Evolutionary conservation across 2,888 invertebrate species (phyloP).

Genomic region (Monoplex corrugatus): DNA sequence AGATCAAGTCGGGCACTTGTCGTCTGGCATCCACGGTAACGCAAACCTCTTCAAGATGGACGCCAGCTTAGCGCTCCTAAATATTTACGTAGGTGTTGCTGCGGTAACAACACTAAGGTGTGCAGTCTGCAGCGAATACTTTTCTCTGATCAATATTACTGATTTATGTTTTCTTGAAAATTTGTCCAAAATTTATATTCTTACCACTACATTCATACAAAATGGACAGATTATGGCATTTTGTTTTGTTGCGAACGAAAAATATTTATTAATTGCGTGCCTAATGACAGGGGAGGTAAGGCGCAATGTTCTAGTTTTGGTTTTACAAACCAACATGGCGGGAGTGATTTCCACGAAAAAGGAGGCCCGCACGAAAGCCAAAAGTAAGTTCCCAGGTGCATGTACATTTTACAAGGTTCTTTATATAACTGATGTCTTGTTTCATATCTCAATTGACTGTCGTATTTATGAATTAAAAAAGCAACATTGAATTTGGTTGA

Average conservation of each 20-base stretch:
- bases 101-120: constrained; percentile 57
- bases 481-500: no score
- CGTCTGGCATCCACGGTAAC: constrained; percentile 38
- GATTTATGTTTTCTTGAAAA: background rate
- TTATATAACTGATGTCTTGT: no score
- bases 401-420: no score
- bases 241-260: background rate
- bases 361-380: no score
- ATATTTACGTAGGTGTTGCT: constrained; percentile 58
- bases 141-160: background rate
- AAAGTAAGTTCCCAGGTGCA: no score
- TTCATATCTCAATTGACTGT: no score
- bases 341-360: background rate
- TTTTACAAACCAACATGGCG: constrained; percentile 11
- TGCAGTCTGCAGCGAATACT: constrained; percentile 40
- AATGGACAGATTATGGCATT: background rate
- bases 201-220: background rate
- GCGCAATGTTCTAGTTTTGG: background rate
- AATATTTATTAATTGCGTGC: background rate
- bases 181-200: background rate
- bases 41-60: constrained; percentile 46
- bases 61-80: constrained; percentile 45
- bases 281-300: constrained; percentile 18
- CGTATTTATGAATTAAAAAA: no score
- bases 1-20: constrained; percentile 35